A percentile compares a stretch with the other conserved stretches of the same genome.
Conservation (phyloP, 2,113 vertebrate species). For the Illadopsis cleaveri region DNA sequence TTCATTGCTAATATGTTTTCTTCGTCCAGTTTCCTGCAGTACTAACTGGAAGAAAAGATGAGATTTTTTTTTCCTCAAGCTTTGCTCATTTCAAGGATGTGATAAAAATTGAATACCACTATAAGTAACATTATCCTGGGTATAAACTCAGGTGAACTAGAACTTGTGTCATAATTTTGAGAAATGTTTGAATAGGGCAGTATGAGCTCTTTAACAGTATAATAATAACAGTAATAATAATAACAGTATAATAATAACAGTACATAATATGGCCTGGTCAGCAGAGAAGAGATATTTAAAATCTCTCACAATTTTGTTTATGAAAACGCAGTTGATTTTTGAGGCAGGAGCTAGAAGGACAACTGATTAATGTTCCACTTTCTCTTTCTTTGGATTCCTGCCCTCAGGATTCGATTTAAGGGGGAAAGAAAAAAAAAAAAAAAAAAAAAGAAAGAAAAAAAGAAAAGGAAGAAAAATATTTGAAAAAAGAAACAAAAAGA, state of each 20-base stretch:
- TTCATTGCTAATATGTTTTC: neutral
- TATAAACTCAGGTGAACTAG: neutral
- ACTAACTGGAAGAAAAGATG: neutral
- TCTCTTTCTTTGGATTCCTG: neutral
- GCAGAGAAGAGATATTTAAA: neutral
- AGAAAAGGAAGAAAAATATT: too few species aligned
- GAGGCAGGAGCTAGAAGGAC: neutral
- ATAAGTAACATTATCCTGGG: neutral
- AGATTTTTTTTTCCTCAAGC: neutral
- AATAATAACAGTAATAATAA: too few species aligned
- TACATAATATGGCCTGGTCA: neutral
- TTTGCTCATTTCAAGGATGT: neutral
- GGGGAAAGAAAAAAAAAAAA: too few species aligned
- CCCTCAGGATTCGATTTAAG: neutral
- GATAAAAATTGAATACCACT: neutral
- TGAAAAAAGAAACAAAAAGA: too few species aligned
- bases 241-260: too few species aligned
- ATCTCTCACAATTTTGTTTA: neutral
- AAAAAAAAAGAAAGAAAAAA: fast-evolving
- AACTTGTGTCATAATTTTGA: neutral
- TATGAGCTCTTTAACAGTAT: neutral
- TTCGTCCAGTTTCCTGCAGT: neutral
- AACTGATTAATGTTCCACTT: neutral
- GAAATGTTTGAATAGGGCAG: neutral
- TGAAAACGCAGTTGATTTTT: neutral